Percentiles rank a stretch among this genome's conserved stretches.
phyloP scores from a whole-genome alignment of 35 echinoderm and acorn worm genomes.

The Lytechinus variegatus region DNA sequence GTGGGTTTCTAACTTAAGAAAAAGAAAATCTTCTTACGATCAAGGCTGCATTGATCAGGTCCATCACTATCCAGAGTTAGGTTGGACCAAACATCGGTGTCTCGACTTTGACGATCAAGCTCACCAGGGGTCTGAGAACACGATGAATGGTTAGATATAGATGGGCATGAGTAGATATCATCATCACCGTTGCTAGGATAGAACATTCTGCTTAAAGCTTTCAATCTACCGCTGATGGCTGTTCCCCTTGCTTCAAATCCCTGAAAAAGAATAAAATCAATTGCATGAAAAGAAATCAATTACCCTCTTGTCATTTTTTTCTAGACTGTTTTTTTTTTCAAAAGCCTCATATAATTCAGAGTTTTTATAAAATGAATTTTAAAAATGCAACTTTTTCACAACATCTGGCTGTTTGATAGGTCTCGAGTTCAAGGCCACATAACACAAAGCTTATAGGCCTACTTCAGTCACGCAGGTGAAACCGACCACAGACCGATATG shows the following conservation, averaged over 20 bases:
- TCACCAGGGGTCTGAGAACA: no score
- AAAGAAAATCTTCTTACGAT: neutral
- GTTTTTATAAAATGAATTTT: neutral
- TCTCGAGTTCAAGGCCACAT: neutral
- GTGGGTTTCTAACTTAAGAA: no score
- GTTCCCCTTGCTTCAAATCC: slow-evolving; percentile 15
- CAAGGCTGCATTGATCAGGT: neutral
- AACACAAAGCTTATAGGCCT: no score
- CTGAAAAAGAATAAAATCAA: neutral
- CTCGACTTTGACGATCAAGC: no score
- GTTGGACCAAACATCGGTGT: neutral
- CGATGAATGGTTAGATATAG: neutral
- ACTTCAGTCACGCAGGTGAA: no score
- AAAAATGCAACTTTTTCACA: neutral
- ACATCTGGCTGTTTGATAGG: neutral
- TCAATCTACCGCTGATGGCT: slow-evolving; percentile 5
- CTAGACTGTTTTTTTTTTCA: neutral
- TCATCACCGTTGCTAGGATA: neutral
- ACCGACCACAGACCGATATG: no score
- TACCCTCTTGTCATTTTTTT: neutral
- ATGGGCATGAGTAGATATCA: neutral
- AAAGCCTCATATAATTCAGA: no score
- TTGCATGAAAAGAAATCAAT: neutral
- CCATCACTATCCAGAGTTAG: neutral
- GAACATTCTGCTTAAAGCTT: neutral